Evolutionary conservation across 2,113 vertebrate species (phyloP).

Genomic region (Melanerpes aurifrons): DNA sequence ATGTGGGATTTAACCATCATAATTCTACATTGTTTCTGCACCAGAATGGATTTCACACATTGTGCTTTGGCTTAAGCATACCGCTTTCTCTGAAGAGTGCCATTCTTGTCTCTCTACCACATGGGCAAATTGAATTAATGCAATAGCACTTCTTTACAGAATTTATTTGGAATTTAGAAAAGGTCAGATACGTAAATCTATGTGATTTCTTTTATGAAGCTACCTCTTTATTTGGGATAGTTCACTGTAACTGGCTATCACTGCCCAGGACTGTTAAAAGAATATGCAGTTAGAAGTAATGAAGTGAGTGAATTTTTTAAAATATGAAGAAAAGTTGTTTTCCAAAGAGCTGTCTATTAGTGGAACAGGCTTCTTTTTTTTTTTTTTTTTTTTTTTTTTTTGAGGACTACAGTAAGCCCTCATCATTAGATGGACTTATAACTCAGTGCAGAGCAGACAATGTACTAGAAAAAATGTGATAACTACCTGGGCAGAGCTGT

Average conservation of each 20-base stretch:
- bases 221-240: not conserved
- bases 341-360: not conserved
- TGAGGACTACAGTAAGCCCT: not conserved
- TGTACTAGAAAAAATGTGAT: not conserved
- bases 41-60: not conserved
- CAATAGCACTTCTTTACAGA: not conserved
- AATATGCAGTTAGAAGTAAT: not conserved
- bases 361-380: not conserved
- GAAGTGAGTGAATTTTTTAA: not conserved
- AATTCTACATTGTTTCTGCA: not conserved
- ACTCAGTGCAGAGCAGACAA: not conserved
- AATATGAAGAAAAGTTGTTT: not conserved
- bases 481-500: not conserved
- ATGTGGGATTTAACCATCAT: not conserved
- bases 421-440: not conserved
- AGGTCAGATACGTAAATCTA: slow-evolving; percentile 12
- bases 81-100: not conserved
- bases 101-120: not conserved
- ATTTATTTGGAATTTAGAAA: slow-evolving; percentile 28
- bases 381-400: not conserved
- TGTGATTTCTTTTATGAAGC: slow-evolving; percentile 12
- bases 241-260: not conserved
- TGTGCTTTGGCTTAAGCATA: not conserved
- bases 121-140: not conserved
- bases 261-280: not conserved